These are phyloP conservation scores for Macrocentrus cingulum DNA, from an alignment of 1,140 invertebrate species.

Conservation along the genomic window DNA sequence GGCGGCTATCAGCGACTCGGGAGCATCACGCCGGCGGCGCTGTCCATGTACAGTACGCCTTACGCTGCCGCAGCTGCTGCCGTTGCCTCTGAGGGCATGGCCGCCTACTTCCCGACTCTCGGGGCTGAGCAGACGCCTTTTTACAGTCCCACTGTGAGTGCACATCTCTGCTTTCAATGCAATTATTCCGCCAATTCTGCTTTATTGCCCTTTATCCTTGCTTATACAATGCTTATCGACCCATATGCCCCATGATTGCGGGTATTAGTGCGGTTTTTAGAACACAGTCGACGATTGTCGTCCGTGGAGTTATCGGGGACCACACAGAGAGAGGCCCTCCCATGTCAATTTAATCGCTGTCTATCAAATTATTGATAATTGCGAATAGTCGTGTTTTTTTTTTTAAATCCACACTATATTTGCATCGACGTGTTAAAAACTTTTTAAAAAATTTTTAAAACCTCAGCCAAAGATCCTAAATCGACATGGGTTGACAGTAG, in stretches of 20 bases:
- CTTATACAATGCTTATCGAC: no score
- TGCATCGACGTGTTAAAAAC: no score
- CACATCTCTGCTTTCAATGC: background rate
- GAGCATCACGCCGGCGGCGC: slow-evolving; percentile 66
- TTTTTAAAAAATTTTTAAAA: no score
- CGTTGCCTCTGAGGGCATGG: slow-evolving; percentile 68
- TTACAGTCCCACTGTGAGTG: slow-evolving; percentile 78
- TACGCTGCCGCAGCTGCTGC: slow-evolving; percentile 73
- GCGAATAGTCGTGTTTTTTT: no score
- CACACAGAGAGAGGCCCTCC: background rate
- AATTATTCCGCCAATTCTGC: background rate
- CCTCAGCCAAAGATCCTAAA: no score
- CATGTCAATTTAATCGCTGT: no score
- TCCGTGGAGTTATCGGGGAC: background rate
- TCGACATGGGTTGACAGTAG: no score
- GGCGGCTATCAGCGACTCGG: slow-evolving; percentile 79
- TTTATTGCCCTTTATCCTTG: no score
- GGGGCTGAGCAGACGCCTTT: slow-evolving; percentile 80
- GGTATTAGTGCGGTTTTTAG: background rate
- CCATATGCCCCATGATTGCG: no score
- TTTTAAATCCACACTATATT: no score
- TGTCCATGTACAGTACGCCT: slow-evolving; percentile 77
- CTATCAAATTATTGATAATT: no score
- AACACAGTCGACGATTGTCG: background rate
- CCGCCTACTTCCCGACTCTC: slow-evolving; percentile 78